Conservation (phyloP, 2,797 vertebrate genomes). For the Bradypodion pumilum region DNA sequence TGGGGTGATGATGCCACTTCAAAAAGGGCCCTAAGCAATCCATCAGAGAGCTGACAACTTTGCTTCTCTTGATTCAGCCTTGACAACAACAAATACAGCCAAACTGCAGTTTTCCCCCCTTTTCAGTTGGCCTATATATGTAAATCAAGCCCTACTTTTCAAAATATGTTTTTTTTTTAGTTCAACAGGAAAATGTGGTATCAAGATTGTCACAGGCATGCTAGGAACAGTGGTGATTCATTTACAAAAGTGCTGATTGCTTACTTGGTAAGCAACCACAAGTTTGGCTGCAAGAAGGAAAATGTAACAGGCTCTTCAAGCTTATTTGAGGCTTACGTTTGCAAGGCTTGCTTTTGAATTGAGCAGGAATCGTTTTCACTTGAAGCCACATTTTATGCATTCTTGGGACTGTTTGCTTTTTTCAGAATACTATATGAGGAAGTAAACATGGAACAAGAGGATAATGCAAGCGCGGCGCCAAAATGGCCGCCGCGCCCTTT, state of each 20-base stretch:
- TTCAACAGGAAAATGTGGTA: slow-evolving; percentile 79
- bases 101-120: slow-evolving; percentile 65
- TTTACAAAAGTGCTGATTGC: slow-evolving; percentile 65
- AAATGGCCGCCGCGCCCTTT: no score
- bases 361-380: no score
- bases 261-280: slow-evolving; percentile 62
- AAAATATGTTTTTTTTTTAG: slow-evolving; percentile 73
- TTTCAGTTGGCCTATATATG: slow-evolving; percentile 63
- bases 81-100: slow-evolving; percentile 48
- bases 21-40: slow-evolving; percentile 58
- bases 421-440: neutral
- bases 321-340: slow-evolving; percentile 7
- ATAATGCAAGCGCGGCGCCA: no score
- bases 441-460: neutral
- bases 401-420: slow-evolving; percentile 44
- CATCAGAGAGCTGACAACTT: slow-evolving; percentile 42
- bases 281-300: neutral
- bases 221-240: slow-evolving; percentile 68
- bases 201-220: slow-evolving; percentile 73
- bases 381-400: slow-evolving; percentile 26
- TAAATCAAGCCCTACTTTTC: slow-evolving; percentile 66
- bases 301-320: slow-evolving; percentile 47
- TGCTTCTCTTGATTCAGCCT: slow-evolving; percentile 43
- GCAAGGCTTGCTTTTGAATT: slow-evolving; percentile 39
- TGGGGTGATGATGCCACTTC: slow-evolving; percentile 37